These are phyloP conservation scores for Palythoa caribaeorum DNA, from an alignment of 92 coral and sea anemone species.

Conservation along the genomic window DNA sequence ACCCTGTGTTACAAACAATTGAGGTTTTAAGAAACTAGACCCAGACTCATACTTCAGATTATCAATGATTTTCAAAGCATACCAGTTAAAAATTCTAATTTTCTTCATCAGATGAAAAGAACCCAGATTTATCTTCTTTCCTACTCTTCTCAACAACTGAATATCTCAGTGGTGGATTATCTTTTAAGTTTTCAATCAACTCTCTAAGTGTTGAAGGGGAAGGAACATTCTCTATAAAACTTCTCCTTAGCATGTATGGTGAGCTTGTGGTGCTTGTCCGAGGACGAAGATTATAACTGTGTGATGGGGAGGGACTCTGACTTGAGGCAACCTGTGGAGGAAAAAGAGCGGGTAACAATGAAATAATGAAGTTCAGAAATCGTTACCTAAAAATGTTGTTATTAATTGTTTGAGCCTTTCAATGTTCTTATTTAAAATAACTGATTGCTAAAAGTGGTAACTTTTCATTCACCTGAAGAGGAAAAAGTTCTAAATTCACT, in stretches of 20 bases:
- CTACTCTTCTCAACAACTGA: slow-evolving; percentile 62
- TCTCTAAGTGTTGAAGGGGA: slow-evolving; percentile 85
- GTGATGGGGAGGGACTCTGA: slow-evolving; percentile 60
- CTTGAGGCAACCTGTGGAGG: slow-evolving; percentile 48
- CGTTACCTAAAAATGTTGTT: background rate
- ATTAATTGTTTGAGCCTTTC: background rate
- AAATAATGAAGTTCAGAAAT: background rate
- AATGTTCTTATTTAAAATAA: too few relatives aligned
- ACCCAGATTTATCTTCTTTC: slow-evolving; percentile 11
- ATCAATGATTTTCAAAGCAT: background rate
- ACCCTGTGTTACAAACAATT: too few relatives aligned
- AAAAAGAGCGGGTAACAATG: too few relatives aligned
- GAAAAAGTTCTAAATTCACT: too few relatives aligned
- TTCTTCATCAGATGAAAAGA: slow-evolving; percentile 95
- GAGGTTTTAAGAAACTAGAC: too few relatives aligned
- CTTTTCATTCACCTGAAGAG: too few relatives aligned
- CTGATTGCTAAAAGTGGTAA: too few relatives aligned
- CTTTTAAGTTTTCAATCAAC: slow-evolving; percentile 71
- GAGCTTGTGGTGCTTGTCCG: slow-evolving; percentile 66
- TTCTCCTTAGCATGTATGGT: slow-evolving; percentile 54
- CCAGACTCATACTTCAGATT: too few relatives aligned
- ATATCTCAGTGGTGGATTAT: slow-evolving; percentile 64
- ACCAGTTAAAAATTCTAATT: slow-evolving; percentile 18
- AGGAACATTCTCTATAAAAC: slow-evolving; percentile 76
- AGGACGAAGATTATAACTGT: slow-evolving; percentile 88